Evolutionary conservation across 2,888 invertebrate species (phyloP).

Genomic region (Sisyra terminalis): DNA sequence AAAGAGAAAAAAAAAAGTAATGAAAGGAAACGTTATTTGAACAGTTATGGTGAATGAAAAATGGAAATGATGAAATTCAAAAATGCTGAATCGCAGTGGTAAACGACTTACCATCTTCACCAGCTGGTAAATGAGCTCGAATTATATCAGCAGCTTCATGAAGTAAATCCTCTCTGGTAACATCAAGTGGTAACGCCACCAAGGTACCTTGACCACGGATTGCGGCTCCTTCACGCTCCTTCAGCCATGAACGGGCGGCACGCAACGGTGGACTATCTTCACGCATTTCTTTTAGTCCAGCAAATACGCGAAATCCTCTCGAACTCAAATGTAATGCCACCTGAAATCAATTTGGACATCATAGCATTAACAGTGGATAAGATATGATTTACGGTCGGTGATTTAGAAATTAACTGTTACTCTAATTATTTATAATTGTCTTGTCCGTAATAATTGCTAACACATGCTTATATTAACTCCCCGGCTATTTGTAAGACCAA

Average conservation of each 20-base stretch:
- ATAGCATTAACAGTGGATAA: no score
- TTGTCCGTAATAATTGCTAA: no score
- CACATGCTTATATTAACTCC: no score
- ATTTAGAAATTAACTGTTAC: no score
- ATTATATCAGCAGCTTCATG: constrained; percentile 65
- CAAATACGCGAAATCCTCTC: constrained; percentile 62
- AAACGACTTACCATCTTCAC: constrained; percentile 50
- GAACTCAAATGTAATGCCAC: constrained; percentile 53
- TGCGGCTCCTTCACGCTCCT: constrained; percentile 22
- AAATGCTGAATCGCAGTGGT: neutral
- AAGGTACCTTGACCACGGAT: constrained; percentile 26
- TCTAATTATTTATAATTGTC: no score
- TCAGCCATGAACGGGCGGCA: constrained; percentile 32
- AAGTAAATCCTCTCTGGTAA: constrained; percentile 62
- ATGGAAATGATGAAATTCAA: no score
- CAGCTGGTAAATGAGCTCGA: constrained; percentile 64
- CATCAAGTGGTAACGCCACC: constrained; percentile 58
- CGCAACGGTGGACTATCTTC: constrained; percentile 41
- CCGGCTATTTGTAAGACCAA: no score
- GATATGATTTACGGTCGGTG: no score
- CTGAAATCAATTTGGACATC: constrained; percentile 22
- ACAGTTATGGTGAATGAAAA: no score
- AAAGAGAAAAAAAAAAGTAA: no score
- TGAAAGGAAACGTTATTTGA: no score
- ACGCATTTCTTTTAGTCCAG: constrained; percentile 42